Base-by-base conservation (phyloP, 2,797 vertebrate genomes). In the Enteromius viviparus region DNA sequence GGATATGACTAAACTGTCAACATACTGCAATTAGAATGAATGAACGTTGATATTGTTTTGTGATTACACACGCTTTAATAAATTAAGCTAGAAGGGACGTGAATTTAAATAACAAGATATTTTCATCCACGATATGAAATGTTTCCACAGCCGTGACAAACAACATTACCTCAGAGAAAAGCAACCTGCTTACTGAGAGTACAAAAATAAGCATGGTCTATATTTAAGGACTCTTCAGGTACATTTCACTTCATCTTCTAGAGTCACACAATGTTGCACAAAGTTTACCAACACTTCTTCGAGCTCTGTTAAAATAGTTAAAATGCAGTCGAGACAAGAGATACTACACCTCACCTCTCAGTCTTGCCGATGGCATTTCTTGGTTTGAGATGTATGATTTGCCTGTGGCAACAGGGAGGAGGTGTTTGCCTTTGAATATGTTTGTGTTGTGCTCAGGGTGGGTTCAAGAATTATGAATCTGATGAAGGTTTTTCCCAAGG, bases 371-470 rank as follows among this genome's bases (percentile, higher is more conserved):
- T 66, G 81, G 85, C 55, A 72, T 64, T 76, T 83, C 47, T 66
- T 55, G 70, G 65, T 58, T 76, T 76, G 78, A 80, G 78, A 79
- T 80, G 55, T 80, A 55, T 74, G 74, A 51, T 45, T 83, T 77
- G 84, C 85, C 80, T 72, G 77, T 80, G 78, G 70, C 79, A 70
- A 82, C 58, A 72, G 37, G n/a, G n/a, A 77, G 23, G 53, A 42
- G 6, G 71, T 82, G 72, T 72, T 49, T 65, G 80, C 23, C 21
- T 76, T 53, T 82, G 32, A 65, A 53, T 42, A 29, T 75, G 60
- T 76, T 66, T 82, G 71, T 82, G 58, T 65, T 78, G 55, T 76
- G 78, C 70, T 55, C 64, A 65, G 83, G 34, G 75, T 53, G 62
- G 60, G 49, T 72, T 66, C 42, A 72, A 71, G 69, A 21, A 49